Base-by-base conservation (phyloP, 2,888 invertebrate species). In the Aphidoletes aphidimyza region DNA sequence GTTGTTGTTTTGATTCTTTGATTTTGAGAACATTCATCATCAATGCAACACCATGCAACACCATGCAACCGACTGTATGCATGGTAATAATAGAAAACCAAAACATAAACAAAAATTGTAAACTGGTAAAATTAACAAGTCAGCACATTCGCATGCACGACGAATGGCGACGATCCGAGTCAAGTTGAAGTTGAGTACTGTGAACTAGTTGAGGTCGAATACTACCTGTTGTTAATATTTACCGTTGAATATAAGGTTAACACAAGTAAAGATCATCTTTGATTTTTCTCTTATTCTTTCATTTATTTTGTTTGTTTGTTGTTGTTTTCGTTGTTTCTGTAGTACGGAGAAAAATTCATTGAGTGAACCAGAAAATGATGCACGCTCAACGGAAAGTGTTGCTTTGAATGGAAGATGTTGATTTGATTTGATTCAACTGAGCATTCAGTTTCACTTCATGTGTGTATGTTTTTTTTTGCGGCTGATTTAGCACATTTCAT, bases 91-190 rank as follows among this genome's bases (percentile, higher is more conserved):
- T n/a, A n/a, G n/a, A n/a, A 42, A 42, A 9, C 42, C 42, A 42
- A 42, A 9, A 6, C 42, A 42, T 42, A 14, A 3, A 49, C 17
- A 49, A 19, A 19, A 19, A 54, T 42, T 9, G 6, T 14, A 22
- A 54, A 22, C 54, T 54, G 54, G n/a, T 54, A 54, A 54, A 54
- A 54, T 54, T 26, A 54, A 54, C 54, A 54, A 54, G 54, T 54
- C 54, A 54, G 26, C 54, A 54, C 54, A 54, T 54, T 26, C 22
- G 54, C 49, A 49, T 54, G 54, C 54, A 54, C 26, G 26, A 69
- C 11, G 34, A 26, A 22, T 47, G 3, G 26, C 34, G 30, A 14
- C 69, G 69, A 30, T 22, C 22, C 22, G 22, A 22, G 54, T 54
- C 54, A 54, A 69, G 69, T 30, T 69, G 34, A 69, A 69, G 8